A percentile compares a stretch with the other conserved stretches of the same genome.
Evolutionary conservation across 1,140 invertebrate species (phyloP).

Genomic region (Drosophila suzukii): DNA sequence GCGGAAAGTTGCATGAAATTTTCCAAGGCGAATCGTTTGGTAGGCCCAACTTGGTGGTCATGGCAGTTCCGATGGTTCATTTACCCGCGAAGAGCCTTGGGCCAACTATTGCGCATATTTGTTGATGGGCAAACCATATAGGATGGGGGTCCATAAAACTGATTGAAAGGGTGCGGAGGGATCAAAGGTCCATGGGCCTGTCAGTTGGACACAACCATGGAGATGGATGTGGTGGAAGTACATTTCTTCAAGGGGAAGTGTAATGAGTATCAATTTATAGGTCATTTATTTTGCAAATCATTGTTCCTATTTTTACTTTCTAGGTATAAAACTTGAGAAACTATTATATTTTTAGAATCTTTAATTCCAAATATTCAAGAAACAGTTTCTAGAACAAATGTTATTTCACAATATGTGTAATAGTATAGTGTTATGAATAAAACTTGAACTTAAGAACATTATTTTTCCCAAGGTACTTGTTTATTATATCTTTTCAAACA

Average conservation of each 20-base stretch:
- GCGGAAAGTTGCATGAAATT: constrained; percentile 66
- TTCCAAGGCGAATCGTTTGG: constrained; percentile 54
- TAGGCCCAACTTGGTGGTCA: constrained; percentile 60
- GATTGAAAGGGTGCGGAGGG: constrained; percentile 17
- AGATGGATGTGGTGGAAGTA: constrained; percentile 15
- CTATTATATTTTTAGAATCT: too few relatives aligned
- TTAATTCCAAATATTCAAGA: too few relatives aligned
- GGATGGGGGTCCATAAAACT: constrained; percentile 12
- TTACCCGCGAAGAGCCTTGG: constrained; percentile 62
- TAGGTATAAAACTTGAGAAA: background rate
- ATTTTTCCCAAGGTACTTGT: too few relatives aligned
- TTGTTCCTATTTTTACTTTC: background rate
- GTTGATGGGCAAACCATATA: constrained; percentile 31
- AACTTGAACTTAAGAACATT: too few relatives aligned
- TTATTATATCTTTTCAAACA: too few relatives aligned
- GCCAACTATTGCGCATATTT: constrained; percentile 49
- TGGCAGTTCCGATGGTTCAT: constrained; percentile 59
- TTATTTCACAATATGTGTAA: too few relatives aligned
- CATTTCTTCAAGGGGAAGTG: background rate
- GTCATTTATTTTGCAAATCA: constrained; percentile 18
- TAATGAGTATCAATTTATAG: constrained; percentile 1
- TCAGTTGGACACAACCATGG: background rate
- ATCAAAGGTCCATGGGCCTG: constrained; percentile 20
- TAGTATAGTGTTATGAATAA: too few relatives aligned
- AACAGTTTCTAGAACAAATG: too few relatives aligned